Evolutionary conservation across 2,113 vertebrate genomes (phyloP).

Genomic region (Athene noctua): DNA sequence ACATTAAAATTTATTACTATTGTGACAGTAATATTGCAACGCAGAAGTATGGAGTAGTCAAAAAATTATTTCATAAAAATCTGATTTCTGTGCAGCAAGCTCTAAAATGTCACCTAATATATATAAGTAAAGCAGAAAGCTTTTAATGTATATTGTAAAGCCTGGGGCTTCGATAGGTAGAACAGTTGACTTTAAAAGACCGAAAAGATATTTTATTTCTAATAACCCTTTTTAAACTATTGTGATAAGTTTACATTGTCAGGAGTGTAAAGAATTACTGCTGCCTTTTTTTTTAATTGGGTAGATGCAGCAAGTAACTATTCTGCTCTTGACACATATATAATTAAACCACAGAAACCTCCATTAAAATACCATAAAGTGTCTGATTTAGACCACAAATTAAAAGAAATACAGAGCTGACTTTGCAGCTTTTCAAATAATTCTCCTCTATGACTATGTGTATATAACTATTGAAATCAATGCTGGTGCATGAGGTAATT

Average conservation of each 20-base stretch:
- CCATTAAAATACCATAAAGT: slow-evolving; percentile 26
- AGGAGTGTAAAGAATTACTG: background rate
- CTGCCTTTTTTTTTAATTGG: background rate
- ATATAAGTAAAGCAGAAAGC: background rate
- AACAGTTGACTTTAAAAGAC: background rate
- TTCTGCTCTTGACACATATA: slow-evolving; percentile 11
- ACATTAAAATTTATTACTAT: background rate
- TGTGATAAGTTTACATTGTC: background rate
- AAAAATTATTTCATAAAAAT: slow-evolving; percentile 21
- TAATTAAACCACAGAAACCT: slow-evolving; percentile 63
- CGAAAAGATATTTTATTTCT: background rate
- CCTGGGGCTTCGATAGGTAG: background rate
- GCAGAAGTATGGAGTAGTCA: background rate
- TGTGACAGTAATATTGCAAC: background rate
- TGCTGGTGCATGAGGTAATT: slow-evolving; percentile 56
- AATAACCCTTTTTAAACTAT: background rate
- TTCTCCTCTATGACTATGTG: slow-evolving; percentile 21
- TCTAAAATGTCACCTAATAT: background rate
- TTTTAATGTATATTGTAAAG: background rate
- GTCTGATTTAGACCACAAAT: slow-evolving; percentile 43
- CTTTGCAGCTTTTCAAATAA: slow-evolving; percentile 55
- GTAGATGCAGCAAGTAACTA: background rate
- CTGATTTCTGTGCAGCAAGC: background rate
- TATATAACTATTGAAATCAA: slow-evolving; percentile 50
- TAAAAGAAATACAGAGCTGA: slow-evolving; percentile 39